Evolutionary conservation across 2,888 invertebrate genomes (phyloP), one percentile per base, ranked within the genome.

Genomic region (Psylliodes chrysocephalus): DNA sequence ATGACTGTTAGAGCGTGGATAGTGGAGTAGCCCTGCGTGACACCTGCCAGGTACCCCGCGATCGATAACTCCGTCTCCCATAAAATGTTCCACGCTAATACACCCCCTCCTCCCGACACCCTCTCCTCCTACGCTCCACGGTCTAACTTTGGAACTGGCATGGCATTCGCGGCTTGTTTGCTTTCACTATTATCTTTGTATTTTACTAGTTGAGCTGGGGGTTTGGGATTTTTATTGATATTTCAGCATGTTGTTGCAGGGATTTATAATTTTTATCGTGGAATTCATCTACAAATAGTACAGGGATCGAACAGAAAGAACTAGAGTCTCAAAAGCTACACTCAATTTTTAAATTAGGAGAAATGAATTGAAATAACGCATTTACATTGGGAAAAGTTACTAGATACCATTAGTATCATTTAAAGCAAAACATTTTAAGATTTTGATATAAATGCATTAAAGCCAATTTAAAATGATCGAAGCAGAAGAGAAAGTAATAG

Each of bases 1-100:
- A 18, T 38, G 49, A 49, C 57, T 38, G 33, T 19, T 35, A 15
- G 22, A 56, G 46, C 38, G 35, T 35, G 57, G 49, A 57, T 57
- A 57, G 57, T 38, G 47, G 19, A 55, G 55, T 22, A 33, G 59
- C 38, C 55, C 52, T 69, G 66, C 70, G 66, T 67, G 69, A 66
- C 69, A 73, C 73, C 72, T 72, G 71, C 63, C 68, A 72, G 73
- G 71, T 72, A 66, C 62, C 62, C 60, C 44, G 47, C 68, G 74
- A 73, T 74, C 74, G 72, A 74, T 74, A 74, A 67, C 60, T 55
- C 61, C 64, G 71, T 73, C 70, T 70, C 68, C 65, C 69, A 69
- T 69, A 44, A 60, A 60, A 63, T 51, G 60, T 63, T 57, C 55
- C 61, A 57, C 64, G 61, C 51, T 67, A 64, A 61, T 51, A 61